A percentile compares a stretch with the other conserved stretches of the same genome.
These are phyloP conservation scores for Acleris holmiana DNA, from an alignment of 2,888 invertebrate species.

Conservation along the genomic window DNA sequence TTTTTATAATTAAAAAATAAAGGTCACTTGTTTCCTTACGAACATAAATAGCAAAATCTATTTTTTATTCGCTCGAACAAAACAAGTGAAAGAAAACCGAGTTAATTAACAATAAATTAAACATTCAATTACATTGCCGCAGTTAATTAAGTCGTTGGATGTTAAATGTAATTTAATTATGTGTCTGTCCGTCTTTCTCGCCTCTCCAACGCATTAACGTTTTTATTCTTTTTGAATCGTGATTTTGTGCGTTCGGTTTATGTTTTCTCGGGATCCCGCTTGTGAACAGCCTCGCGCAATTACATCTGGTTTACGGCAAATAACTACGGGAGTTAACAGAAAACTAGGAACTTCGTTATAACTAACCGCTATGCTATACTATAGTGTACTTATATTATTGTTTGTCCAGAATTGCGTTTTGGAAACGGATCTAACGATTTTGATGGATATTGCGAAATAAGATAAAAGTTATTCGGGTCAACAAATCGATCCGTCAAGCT, in stretches of 20 bases:
- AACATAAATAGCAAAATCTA: constrained; percentile 8
- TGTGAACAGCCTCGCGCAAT: neutral
- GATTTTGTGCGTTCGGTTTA: constrained; percentile 5
- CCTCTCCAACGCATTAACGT: constrained; percentile 19
- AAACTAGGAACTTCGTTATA: neutral
- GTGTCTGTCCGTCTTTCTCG: constrained; percentile 46
- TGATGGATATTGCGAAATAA: too few species aligned
- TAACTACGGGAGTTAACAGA: neutral
- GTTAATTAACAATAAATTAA: constrained; percentile 74
- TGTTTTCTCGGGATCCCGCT: constrained; percentile 9
- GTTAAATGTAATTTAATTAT: constrained; percentile 59
- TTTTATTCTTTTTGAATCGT: constrained; percentile 5
- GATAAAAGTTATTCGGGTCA: too few species aligned
- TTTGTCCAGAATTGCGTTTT: too few species aligned
- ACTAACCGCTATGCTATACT: too few species aligned
- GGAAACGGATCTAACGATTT: too few species aligned
- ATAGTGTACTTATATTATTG: too few species aligned
- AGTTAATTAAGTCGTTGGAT: constrained; percentile 64
- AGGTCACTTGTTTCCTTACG: constrained; percentile 5
- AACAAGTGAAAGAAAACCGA: constrained; percentile 38
- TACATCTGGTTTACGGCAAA: constrained; percentile 1
- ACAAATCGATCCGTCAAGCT: too few species aligned
- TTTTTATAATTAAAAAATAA: constrained; percentile 2
- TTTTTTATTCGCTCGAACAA: constrained; percentile 1
- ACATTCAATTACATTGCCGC: constrained; percentile 68